These are phyloP conservation scores for Pseudomyrmex pallidus DNA, from an alignment of 1,140 invertebrate genomes.

Conservation along the genomic window DNA sequence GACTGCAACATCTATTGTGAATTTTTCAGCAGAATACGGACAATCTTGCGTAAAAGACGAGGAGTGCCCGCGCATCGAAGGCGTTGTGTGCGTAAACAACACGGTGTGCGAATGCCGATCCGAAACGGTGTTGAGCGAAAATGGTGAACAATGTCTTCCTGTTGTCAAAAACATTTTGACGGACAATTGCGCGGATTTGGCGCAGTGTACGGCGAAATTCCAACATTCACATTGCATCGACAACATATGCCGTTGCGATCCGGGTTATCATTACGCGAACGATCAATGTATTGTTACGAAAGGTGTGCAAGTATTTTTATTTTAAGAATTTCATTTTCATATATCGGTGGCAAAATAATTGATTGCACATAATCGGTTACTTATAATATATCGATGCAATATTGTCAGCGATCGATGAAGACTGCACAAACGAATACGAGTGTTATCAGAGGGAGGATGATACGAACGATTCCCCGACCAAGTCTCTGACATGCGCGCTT, in stretches of 20 bases:
- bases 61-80: slow-evolving; percentile 52
- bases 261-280: slow-evolving; percentile 50
- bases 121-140: background rate
- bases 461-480: background rate
- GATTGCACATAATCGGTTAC: background rate
- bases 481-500: slow-evolving; percentile 14
- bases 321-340: too few relatives aligned
- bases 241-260: slow-evolving; percentile 23
- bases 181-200: slow-evolving; percentile 39
- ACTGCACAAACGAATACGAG: slow-evolving; percentile 48
- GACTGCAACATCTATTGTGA: background rate
- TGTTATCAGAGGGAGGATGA: slow-evolving; percentile 60
- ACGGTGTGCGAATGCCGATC: slow-evolving; percentile 31
- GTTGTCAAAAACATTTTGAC: slow-evolving; percentile 2
- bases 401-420: slow-evolving; percentile 37
- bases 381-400: background rate
- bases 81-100: slow-evolving; percentile 12
- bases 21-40: slow-evolving; percentile 26
- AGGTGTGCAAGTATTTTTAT: slow-evolving; percentile 7
- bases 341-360: background rate
- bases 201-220: slow-evolving; percentile 46
- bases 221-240: slow-evolving; percentile 15
- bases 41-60: slow-evolving; percentile 18
- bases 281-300: slow-evolving; percentile 23
- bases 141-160: slow-evolving; percentile 30